Evolutionary conservation across 1,140 invertebrate species (phyloP), one percentile per base, ranked within the genome.

Genomic region (Tetranychus cinnabarinus): DNA sequence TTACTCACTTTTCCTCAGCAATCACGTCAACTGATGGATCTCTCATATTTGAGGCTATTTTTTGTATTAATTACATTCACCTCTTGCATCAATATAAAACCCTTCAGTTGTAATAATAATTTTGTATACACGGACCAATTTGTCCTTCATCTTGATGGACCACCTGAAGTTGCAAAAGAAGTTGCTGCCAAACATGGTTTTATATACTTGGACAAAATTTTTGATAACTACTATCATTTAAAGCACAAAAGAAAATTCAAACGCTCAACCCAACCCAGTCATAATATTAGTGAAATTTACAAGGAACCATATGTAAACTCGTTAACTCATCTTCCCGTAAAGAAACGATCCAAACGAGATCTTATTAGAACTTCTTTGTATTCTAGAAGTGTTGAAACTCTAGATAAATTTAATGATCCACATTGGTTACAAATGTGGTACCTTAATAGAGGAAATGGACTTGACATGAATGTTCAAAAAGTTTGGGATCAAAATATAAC

Each of bases 381-480:
- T 92, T 48, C 81, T 86, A 68, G 83, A 82, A 54, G 88, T 86
- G 23, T 91, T 89, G 90, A 75, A 10, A 42, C 39, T 6, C 5
- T 42, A 5, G 7, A 35, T 5, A 48, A 89, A 72, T 75, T 86
- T 60, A 82, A 85, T 69, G 88, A 90, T 73, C 82, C 82, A 37
- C 81, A 82, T 72, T 91, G 86, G 86, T 77, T 80, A 34, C 80
- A 80, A 61, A 89, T 89, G 68, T 69, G 68, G 68, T 69, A 69
- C 59, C 52, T 68, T 55, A 64, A 88, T 88, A 31, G 60, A 10
- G 63, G 55, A 23, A 42, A 80, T 62, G 85, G 85, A 1, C 72
- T 91, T 54, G 88, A 92, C 69, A 90, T 92, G 88, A 90, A 91
- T 72, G 88, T 92, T 47, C 80, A 87, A 68, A 82, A 81, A 54